A percentile compares a stretch with the other conserved stretches of the same genome.
phyloP scores from a whole-genome alignment of 2,888 invertebrate genomes.

The Cephus nigrinus region DNA sequence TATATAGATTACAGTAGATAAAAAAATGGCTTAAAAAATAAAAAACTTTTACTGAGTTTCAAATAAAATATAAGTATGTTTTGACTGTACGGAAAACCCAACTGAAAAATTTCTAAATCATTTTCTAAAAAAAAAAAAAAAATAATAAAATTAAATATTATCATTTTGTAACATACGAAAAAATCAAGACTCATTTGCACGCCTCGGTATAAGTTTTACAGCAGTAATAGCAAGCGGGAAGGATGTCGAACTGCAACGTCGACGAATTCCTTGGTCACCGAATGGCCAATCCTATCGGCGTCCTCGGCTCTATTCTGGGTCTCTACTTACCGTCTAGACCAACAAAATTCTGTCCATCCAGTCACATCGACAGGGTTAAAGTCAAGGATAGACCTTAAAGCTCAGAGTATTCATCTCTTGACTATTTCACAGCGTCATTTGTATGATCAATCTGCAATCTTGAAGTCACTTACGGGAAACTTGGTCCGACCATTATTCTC shows the following conservation, averaged over 20 bases:
- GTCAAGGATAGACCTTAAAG: constrained; percentile 46
- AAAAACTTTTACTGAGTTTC: neutral
- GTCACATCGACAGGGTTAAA: constrained; percentile 34
- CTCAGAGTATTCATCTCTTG: constrained; percentile 1
- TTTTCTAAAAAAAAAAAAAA: neutral
- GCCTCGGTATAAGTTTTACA: neutral
- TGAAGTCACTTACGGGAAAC: neutral
- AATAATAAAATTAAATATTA: neutral
- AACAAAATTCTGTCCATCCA: constrained; percentile 36
- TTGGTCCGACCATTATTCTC: neutral
- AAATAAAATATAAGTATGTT: neutral
- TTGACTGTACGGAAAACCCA: neutral
- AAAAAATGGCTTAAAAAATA: neutral
- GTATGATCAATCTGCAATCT: neutral
- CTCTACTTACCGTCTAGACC: constrained; percentile 45
- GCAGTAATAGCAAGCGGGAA: constrained; percentile 32
- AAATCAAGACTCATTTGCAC: neutral
- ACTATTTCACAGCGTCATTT: neutral
- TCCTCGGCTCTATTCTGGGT: constrained; percentile 46
- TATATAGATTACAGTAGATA: neutral
- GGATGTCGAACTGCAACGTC: constrained; percentile 56
- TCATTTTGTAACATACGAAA: neutral
- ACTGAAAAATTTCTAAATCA: neutral
- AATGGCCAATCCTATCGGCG: constrained; percentile 56
- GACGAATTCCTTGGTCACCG: constrained; percentile 59